Conservation (phyloP, 2,888 invertebrate genomes). For the Aphidius colemani region DNA sequence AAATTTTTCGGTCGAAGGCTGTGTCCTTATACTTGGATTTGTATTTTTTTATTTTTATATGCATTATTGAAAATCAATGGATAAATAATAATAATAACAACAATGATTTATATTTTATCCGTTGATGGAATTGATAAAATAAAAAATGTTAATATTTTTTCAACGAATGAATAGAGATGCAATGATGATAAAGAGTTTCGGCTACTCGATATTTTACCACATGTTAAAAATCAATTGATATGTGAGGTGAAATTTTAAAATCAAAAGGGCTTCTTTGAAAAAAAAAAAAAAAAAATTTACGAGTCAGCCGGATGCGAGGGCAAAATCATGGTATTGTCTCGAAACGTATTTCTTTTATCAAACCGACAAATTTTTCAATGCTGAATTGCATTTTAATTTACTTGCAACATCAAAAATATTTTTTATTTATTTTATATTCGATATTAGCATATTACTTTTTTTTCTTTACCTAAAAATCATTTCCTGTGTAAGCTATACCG, state of each 20-base stretch:
- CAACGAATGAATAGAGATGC: conserved; percentile 1
- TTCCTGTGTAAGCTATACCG: background rate
- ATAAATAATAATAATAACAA: too few relatives aligned
- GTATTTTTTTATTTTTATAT: background rate
- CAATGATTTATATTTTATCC: too few relatives aligned
- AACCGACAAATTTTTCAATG: conserved; percentile 53
- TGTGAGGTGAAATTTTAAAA: conserved; percentile 45
- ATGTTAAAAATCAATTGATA: conserved; percentile 53
- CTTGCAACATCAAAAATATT: conserved; percentile 33
- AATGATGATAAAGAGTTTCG: conserved; percentile 8
- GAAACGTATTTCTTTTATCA: conserved; percentile 52
- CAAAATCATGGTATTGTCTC: conserved; percentile 51
- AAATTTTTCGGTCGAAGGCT: background rate
- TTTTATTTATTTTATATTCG: conserved; percentile 15
- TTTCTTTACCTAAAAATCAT: background rate
- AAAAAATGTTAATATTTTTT: background rate
- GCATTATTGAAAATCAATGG: too few relatives aligned
- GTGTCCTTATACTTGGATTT: background rate
- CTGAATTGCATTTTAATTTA: conserved; percentile 54
- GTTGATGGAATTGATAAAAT: too few relatives aligned
- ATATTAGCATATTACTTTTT: conserved; percentile 8
- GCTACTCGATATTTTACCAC: conserved; percentile 22
- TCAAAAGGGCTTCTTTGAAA: conserved; percentile 53
- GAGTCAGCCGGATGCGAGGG: conserved; percentile 50
- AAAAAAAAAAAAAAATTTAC: conserved; percentile 32